A percentile compares a stretch with the other conserved stretches of the same genome.
Evolutionary conservation across 2,113 vertebrate genomes (phyloP).

Genomic region (Crotalus helleri): DNA sequence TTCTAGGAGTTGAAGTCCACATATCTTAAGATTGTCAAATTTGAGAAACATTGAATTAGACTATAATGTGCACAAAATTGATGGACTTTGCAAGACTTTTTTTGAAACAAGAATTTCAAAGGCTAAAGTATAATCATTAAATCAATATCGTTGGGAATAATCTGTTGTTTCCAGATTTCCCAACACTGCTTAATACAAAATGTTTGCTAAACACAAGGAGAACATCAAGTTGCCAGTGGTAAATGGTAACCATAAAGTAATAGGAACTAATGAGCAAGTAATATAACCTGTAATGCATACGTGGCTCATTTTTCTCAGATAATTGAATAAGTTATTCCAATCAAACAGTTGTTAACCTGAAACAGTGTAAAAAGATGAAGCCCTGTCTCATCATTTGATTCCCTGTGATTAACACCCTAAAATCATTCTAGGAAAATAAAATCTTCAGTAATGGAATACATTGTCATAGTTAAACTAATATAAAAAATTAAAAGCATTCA

Average conservation of each 20-base stretch:
- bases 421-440: slow-evolving; percentile 41
- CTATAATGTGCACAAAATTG: neutral
- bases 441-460: slow-evolving; percentile 44
- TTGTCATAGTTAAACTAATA: slow-evolving; percentile 37
- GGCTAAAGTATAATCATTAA: neutral
- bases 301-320: neutral
- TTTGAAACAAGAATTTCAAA: neutral
- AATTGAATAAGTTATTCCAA: slow-evolving; percentile 51
- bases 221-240: neutral
- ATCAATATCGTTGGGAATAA: neutral
- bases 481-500: slow-evolving; percentile 46
- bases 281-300: slow-evolving; percentile 6
- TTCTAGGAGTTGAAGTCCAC: neutral
- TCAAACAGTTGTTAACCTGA: slow-evolving; percentile 43
- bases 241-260: neutral
- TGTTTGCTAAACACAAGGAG: neutral
- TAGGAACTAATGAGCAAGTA: neutral
- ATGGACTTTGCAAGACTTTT: neutral
- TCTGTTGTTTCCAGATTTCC: neutral
- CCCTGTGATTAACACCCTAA: slow-evolving; percentile 12
- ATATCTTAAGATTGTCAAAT: neutral
- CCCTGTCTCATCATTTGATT: slow-evolving; percentile 13
- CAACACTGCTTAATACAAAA: neutral
- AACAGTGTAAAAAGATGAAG: slow-evolving; percentile 43
- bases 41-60: neutral